A percentile compares a stretch with the other conserved stretches of the same genome.
Conservation (phyloP, 2,113 vertebrate species). For the Otis tarda region DNA sequence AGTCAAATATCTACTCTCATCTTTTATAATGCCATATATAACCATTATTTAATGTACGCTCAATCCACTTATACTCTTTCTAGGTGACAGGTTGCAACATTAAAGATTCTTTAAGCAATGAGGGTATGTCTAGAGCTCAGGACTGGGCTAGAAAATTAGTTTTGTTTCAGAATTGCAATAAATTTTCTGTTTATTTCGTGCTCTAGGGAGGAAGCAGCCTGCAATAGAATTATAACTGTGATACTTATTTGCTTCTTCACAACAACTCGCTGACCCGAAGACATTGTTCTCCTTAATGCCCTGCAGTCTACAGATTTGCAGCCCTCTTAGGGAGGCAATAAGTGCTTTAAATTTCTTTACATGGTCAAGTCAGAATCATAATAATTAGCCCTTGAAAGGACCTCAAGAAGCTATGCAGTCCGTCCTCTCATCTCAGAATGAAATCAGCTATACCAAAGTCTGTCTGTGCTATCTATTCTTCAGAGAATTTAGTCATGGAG, state of each 20-base stretch:
- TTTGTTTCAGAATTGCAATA: background rate
- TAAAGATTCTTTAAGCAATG: background rate
- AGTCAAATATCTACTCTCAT: background rate
- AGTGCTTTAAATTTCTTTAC: background rate
- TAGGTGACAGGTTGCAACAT: background rate
- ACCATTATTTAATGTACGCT: background rate
- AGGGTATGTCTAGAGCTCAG: background rate
- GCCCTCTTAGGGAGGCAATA: background rate
- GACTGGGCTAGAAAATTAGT: background rate
- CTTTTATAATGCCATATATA: background rate
- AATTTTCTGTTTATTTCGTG: background rate
- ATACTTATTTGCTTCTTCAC: background rate
- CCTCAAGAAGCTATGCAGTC: background rate
- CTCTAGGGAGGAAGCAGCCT: background rate
- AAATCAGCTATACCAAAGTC: background rate
- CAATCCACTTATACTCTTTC: background rate
- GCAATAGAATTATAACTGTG: background rate
- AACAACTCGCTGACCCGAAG: background rate
- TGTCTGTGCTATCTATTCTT: background rate
- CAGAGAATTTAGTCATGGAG: background rate
- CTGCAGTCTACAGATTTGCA: background rate
- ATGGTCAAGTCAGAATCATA: background rate
- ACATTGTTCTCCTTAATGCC: background rate
- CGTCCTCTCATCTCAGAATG: rapidly evolving
- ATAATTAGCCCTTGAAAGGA: background rate